These are phyloP conservation scores for Saguinus midas DNA, from an alignment of 2,113 vertebrate species.

Conservation along the genomic window DNA sequence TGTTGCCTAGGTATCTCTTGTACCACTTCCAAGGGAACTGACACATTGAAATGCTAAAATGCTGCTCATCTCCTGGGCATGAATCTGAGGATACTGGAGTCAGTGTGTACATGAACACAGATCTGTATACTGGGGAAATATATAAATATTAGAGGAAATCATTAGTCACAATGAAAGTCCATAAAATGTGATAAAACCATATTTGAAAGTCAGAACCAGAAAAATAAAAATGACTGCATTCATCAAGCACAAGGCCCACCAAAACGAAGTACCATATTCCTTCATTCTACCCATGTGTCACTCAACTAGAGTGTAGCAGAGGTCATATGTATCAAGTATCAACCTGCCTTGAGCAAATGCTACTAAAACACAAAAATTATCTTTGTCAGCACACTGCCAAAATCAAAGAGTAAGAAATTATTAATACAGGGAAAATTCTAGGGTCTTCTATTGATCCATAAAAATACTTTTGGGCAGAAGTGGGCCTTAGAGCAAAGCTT, in stretches of 20 bases:
- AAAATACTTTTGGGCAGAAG: slow-evolving; percentile 16
- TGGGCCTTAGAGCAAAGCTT: background rate
- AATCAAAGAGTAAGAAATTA: slow-evolving; percentile 34
- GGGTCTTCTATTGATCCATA: slow-evolving; percentile 25
- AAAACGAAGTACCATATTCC: background rate
- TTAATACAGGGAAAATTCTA: slow-evolving; percentile 26
- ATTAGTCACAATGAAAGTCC: background rate
- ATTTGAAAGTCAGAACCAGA: background rate
- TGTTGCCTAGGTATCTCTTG: background rate
- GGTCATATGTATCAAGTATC: background rate
- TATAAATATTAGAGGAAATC: background rate
- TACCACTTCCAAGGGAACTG: background rate
- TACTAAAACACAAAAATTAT: slow-evolving; percentile 21
- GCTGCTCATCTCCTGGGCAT: background rate
- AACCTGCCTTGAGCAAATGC: slow-evolving; percentile 45
- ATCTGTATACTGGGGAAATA: background rate
- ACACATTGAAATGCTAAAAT: background rate
- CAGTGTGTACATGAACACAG: background rate
- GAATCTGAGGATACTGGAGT: background rate
- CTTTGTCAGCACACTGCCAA: slow-evolving; percentile 45
- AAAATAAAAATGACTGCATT: background rate
- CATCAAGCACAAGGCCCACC: background rate
- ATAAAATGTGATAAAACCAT: background rate
- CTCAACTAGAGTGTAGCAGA: background rate
- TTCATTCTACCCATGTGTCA: background rate